These are phyloP conservation scores for Apis cerana DNA, from an alignment of 1,140 invertebrate genomes.

Conservation along the genomic window DNA sequence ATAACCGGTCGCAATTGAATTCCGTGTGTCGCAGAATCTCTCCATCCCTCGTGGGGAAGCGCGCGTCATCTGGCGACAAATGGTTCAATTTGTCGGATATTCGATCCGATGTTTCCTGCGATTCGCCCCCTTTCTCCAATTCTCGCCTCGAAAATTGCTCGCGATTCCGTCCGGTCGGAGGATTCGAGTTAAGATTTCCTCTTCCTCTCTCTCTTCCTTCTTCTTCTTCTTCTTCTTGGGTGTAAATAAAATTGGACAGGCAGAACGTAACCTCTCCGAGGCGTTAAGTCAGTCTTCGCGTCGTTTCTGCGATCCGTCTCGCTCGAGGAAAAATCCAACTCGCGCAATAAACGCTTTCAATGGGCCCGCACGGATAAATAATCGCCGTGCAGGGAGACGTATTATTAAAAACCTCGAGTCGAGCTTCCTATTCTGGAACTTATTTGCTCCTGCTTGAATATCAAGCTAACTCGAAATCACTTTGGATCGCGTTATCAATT, in stretches of 20 bases:
- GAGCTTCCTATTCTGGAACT: no score
- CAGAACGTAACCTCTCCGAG: neutral
- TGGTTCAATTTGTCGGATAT: neutral
- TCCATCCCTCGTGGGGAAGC: neutral
- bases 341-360: neutral
- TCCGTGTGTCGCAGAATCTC: no score
- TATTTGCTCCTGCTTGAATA: neutral
- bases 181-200: no score
- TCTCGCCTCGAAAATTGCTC: no score
- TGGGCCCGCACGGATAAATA: neutral
- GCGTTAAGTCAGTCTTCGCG: neutral
- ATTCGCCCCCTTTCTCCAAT: neutral
- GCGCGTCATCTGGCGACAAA: neutral
- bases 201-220: no score
- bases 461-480: slow-evolving; percentile 22
- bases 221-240: neutral
- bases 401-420: neutral
- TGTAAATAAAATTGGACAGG: slow-evolving; percentile 12
- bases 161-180: no score
- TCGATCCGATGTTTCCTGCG: neutral
- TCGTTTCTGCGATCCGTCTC: neutral
- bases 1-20: neutral
- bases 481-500: no score
- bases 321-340: neutral
- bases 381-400: neutral